These are phyloP conservation scores for Pelobates fuscus DNA, from an alignment of 2,113 vertebrate genomes.

Conservation along the genomic window DNA sequence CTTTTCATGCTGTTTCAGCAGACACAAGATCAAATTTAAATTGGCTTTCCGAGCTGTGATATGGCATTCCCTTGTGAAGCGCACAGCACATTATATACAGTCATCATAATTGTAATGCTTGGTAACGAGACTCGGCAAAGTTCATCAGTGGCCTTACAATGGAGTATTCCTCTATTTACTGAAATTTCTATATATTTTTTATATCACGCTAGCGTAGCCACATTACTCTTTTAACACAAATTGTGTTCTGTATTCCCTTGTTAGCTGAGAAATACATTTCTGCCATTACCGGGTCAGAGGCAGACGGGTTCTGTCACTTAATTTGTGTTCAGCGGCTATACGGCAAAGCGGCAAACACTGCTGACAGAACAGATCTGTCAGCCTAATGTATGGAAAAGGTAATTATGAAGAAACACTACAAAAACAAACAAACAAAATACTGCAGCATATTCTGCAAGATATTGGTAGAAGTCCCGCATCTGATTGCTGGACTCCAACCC, in stretches of 20 bases:
- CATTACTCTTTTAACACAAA: constrained; percentile 36
- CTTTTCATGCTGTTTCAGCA: constrained; percentile 22
- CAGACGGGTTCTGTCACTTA: constrained; percentile 39
- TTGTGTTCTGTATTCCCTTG: constrained; percentile 40
- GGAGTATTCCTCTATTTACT: too few relatives aligned
- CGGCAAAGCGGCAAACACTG: constrained; percentile 25
- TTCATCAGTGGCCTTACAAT: too few relatives aligned
- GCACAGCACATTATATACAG: not conserved
- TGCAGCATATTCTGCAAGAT: not conserved
- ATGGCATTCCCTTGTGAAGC: constrained; percentile 13
- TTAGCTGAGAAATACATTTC: constrained; percentile 40
- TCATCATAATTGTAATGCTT: constrained; percentile 25
- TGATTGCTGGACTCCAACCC: too few relatives aligned
- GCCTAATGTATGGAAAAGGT: constrained; percentile 37
- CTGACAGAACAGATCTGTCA: constrained; percentile 37
- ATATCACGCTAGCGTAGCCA: not conserved
- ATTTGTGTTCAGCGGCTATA: constrained; percentile 32
- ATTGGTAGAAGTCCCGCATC: too few relatives aligned
- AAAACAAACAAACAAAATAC: too few relatives aligned
- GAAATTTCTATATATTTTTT: not conserved
- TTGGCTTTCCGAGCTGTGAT: constrained; percentile 13
- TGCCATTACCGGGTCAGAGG: constrained; percentile 34
- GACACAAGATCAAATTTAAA: constrained; percentile 17
- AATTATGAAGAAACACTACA: constrained; percentile 1
- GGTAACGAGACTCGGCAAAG: too few relatives aligned